Conservation (phyloP, 2,888 invertebrate genomes). For the Xylota sylvarum region DNA sequence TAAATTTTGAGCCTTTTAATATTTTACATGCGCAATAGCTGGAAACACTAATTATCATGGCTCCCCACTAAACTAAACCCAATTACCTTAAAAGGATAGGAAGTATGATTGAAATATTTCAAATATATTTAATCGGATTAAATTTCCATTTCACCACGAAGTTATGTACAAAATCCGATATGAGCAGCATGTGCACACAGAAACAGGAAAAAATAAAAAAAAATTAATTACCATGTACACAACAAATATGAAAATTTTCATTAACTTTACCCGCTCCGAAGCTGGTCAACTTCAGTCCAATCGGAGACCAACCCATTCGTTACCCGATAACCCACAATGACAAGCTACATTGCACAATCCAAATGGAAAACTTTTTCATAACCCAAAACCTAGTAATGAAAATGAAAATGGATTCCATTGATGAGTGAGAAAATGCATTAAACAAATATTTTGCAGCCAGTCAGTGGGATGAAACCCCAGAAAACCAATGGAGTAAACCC, state of each 20-base stretch:
- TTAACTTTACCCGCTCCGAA: constrained; percentile 22
- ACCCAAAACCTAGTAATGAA: constrained; percentile 2
- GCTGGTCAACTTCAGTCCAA: constrained; percentile 26
- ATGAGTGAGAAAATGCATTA: constrained; percentile 31
- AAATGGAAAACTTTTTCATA: constrained; percentile 24
- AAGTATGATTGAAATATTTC: constrained; percentile 14
- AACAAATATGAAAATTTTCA: constrained; percentile 44
- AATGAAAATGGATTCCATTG: constrained; percentile 17
- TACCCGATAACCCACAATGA: constrained; percentile 42
- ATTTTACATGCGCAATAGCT: not conserved
- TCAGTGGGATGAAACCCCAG: not conserved
- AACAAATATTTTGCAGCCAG: constrained; percentile 27
- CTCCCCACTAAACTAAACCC: not conserved
- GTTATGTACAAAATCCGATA: not conserved
- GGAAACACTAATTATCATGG: not conserved
- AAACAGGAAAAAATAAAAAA: not conserved
- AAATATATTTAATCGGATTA: constrained; percentile 23
- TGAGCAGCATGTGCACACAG: not conserved
- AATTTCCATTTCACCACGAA: not conserved
- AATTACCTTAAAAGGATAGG: not conserved
- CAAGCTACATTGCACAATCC: constrained; percentile 40
- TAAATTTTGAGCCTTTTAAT: not conserved
- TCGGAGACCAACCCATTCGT: constrained; percentile 12
- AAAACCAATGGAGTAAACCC: not conserved
- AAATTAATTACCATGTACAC: constrained; percentile 17